Base-by-base conservation (phyloP, 53 echinoderm and acorn worm species). In the Henricia sp. region DNA sequence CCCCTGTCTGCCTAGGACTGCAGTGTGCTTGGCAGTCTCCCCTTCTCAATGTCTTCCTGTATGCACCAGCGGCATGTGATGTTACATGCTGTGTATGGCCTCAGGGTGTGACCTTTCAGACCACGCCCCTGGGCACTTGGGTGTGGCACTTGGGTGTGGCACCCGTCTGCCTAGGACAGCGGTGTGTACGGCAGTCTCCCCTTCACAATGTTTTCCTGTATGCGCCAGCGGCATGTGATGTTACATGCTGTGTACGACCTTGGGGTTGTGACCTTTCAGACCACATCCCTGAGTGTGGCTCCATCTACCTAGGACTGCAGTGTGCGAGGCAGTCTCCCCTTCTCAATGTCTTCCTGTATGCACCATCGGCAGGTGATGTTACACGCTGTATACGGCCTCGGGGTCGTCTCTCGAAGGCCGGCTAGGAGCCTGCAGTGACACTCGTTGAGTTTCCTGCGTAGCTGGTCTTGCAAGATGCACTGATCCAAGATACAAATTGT, bases 341-440 rank as follows among this genome's bases (percentile, higher is more conserved):
- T 80, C 64, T 80, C 80, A 17, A 80, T 64, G 35, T 80, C 80
- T 48, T 80, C 80, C 48, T 43, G 80, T 28, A 80, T 80, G 63
- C 80, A 80, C 80, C 80, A 80, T 11, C 80, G 80, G 36, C 80
- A 80, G 62, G 80, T 80, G 80, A 80, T 64, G 63, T 33, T 39
- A 37, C 64, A 63, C 1, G 80, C 63, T 24, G 21, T 64, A 33
- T 46, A 62, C n/a, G 80, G 33, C 37, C 46, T 34, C 4, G 50
- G 64, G 30, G 80, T 21, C 65, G 51, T 46, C 4, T 73, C 38
- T 25, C 36, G 36, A 13, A 85, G 86, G 19, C 74, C 65, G 5
- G 56, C 86, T 21, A 85, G 86, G 11, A 85, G 74, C 27, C 86
- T 46, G 51, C 86, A 85, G 74, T 85, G 86, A 52, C 86, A 85